Base-by-base conservation (phyloP, 2,113 vertebrate genomes). In the Dascyllus trimaculatus region DNA sequence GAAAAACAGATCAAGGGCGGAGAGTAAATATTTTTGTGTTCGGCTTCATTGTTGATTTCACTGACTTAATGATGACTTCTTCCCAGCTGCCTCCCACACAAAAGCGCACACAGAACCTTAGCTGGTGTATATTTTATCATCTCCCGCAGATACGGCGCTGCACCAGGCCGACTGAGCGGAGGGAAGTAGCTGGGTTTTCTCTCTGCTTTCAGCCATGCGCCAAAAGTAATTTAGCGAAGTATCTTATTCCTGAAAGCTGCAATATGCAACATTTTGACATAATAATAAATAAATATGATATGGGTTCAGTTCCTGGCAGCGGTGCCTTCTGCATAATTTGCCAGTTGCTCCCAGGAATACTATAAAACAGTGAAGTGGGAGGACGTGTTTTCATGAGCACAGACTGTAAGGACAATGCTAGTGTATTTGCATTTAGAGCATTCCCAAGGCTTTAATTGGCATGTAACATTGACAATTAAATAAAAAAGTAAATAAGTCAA, bases 31-130 rank as follows among this genome's bases (percentile, higher is more conserved):
- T 69, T 78, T 82, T 22, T 73, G 73, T 70, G 82, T 19, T 77
- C 40, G 78, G 76, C 76, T 83, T 72, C 46, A 66, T 74, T 85
- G 84, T 85, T 83, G 87, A 87, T 88, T 88, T 66, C 77, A 35
- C 78, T 65, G 84, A 85, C 83, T 83, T 89, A 87, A 91, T 91
- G 88, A 86, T 85, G 81, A 87, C 89, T 87, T 85, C 63, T 83
- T 84, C 62, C 72, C 78, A 65, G 69, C 82, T 65, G 71, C 75
- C 82, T 86, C 84, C 85, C 78, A 85, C 82, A 75, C 79, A 85
- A 63, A 76, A 54, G 59, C 60, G 45, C 63, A 66, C 80, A 57
- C 61, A 72, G 15, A 75, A 78, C 67, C 63, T 75, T 25, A 1
- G n/a, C 71, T 71, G 40, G 71, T 87, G 66, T 64, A 61, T 79